Evolutionary conservation across 2,113 vertebrate species (phyloP).

Genomic region (Collichthys lucidus): DNA sequence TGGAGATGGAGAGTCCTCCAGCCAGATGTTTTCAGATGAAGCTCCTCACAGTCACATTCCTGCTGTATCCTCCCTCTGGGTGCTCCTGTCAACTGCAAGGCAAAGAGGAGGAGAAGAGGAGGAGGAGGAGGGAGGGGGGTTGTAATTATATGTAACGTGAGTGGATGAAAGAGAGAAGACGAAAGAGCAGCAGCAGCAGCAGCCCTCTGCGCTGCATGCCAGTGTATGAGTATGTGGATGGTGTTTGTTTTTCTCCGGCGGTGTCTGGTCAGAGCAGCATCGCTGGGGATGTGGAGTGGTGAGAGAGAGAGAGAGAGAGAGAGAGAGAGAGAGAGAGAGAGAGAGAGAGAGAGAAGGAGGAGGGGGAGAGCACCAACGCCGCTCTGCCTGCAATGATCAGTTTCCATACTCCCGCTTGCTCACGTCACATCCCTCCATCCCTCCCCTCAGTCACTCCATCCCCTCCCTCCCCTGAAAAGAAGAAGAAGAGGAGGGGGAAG

Average conservation of each 20-base stretch:
- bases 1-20: conserved; percentile 46
- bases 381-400: conserved; percentile 76
- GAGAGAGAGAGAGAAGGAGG: too few relatives aligned
- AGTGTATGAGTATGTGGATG: conserved; percentile 50
- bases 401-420: conserved; percentile 78
- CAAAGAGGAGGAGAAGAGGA: not conserved
- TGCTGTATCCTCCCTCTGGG: conserved; percentile 23
- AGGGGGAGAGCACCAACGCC: conserved; percentile 47
- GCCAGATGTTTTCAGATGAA: conserved; percentile 65
- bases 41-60: conserved; percentile 51
- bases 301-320: conserved; percentile 32
- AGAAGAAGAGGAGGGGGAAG: not conserved
- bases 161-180: conserved; percentile 2
- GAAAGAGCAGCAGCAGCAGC: conserved; percentile 18
- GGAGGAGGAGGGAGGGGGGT: conserved; percentile 14
- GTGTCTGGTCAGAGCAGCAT: conserved; percentile 67
- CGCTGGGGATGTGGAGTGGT: conserved; percentile 32
- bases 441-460: conserved; percentile 37
- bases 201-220: conserved; percentile 51
- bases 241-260: conserved; percentile 61
- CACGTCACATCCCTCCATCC: conserved; percentile 70
- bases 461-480: conserved; percentile 42
- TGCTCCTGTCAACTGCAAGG: conserved; percentile 37
- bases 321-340: conserved; percentile 23
- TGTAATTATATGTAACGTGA: conserved; percentile 43